These are phyloP conservation scores for Drosophila fuyamai DNA, from an alignment of 1,140 invertebrate genomes.

Conservation along the genomic window DNA sequence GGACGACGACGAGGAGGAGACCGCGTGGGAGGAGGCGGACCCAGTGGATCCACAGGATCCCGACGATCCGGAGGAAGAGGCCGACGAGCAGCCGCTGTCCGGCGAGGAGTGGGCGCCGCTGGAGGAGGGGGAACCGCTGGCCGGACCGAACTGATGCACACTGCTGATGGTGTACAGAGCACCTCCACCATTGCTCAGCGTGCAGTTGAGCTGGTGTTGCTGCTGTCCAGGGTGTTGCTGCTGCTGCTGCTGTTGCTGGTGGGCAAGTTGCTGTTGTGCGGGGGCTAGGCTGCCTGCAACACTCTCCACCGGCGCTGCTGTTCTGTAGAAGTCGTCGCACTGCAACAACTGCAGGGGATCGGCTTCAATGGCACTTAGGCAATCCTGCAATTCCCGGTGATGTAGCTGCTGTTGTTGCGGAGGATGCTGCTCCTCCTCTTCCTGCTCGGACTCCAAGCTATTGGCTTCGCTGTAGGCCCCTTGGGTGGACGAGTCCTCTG, in stretches of 20 bases:
- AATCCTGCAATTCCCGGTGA: slow-evolving; percentile 64
- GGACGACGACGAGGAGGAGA: slow-evolving; percentile 69
- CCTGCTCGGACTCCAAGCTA: slow-evolving; percentile 88
- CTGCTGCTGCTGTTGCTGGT: slow-evolving; percentile 26
- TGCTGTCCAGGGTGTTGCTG: slow-evolving; percentile 35
- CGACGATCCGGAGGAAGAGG: slow-evolving; percentile 12
- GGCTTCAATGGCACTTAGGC: slow-evolving; percentile 75
- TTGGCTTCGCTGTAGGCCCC: slow-evolving; percentile 88
- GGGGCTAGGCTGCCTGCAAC: slow-evolving; percentile 2
- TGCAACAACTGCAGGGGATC: slow-evolving; percentile 73
- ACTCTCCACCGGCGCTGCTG: slow-evolving; percentile 24
- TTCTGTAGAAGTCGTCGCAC: slow-evolving; percentile 59
- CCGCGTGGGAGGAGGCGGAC: slow-evolving; percentile 47
- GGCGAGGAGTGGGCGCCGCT: slow-evolving; percentile 58
- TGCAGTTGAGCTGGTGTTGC: slow-evolving; percentile 60
- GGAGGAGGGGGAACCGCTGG: slow-evolving; percentile 63
- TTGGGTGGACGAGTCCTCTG: slow-evolving; percentile 88
- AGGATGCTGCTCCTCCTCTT: slow-evolving; percentile 76
- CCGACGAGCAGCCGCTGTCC: slow-evolving; percentile 64
- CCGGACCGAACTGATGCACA: slow-evolving; percentile 81
- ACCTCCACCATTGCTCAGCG: slow-evolving; percentile 83
- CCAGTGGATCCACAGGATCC: slow-evolving; percentile 33
- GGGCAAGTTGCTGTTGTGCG: slow-evolving; percentile 23
- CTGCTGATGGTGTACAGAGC: slow-evolving; percentile 83
- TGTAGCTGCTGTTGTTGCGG: slow-evolving; percentile 30